These are phyloP conservation scores for Nyleta sp. DNA, from an alignment of 2,888 invertebrate genomes.

Conservation along the genomic window DNA sequence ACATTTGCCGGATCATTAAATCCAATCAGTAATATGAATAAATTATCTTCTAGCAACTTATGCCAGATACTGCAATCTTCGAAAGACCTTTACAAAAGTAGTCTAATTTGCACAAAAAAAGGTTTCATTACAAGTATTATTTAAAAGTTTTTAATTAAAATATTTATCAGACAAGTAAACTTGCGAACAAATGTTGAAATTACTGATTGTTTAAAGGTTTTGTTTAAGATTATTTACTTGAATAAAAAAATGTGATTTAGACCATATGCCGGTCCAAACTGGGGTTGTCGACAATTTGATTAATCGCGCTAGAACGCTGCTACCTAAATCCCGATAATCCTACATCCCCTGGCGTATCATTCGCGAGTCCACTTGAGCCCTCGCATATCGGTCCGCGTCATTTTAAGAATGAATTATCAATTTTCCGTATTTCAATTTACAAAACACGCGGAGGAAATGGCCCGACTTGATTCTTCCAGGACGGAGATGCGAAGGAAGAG, in stretches of 20 bases:
- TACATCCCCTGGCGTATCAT: constrained; percentile 47
- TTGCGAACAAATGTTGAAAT: too few species aligned
- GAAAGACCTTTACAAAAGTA: too few species aligned
- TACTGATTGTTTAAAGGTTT: too few species aligned
- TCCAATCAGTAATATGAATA: constrained; percentile 8
- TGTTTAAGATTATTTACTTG: background rate
- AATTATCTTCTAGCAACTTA: background rate
- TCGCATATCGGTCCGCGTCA: constrained; percentile 24
- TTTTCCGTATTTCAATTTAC: constrained; percentile 36
- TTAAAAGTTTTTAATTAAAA: too few species aligned
- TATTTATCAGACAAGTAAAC: too few species aligned
- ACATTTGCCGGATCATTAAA: constrained; percentile 32
- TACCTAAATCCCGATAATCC: constrained; percentile 47
- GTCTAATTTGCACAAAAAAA: too few species aligned
- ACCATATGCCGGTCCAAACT: constrained; percentile 51
- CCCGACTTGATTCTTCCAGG: constrained; percentile 4
- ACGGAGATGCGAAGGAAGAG: constrained; percentile 24
- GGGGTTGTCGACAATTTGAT: constrained; percentile 57
- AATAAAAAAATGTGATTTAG: constrained; percentile 23
- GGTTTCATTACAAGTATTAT: too few species aligned
- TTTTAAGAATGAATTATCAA: constrained; percentile 39
- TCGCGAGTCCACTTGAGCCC: constrained; percentile 46
- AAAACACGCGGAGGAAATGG: constrained; percentile 15
- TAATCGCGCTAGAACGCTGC: constrained; percentile 49
- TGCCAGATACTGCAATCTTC: background rate